Conservation (phyloP, 2,888 invertebrate species). For the Thysanoteuthis rhombus region DNA sequence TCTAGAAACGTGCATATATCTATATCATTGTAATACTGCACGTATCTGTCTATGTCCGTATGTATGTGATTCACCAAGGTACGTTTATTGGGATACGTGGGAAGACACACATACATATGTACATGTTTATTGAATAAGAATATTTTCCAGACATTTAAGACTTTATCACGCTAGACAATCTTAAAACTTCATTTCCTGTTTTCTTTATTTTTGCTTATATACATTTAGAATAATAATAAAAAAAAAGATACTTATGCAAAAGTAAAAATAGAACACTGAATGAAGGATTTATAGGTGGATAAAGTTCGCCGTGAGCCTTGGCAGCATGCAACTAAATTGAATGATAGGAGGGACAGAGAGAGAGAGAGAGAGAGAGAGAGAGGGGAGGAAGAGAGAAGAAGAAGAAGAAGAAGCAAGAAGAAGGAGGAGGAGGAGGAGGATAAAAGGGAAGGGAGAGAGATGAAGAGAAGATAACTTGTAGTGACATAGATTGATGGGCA, state of each 20-base stretch:
- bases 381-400: too few relatives aligned
- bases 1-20: not conserved
- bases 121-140: not conserved
- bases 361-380: not conserved
- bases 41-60: not conserved
- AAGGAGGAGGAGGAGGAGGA: not conserved
- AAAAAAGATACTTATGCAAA: not conserved
- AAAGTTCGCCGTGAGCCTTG: not conserved
- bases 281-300: not conserved
- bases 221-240: not conserved
- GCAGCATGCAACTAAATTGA: not conserved
- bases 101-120: not conserved
- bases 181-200: not conserved
- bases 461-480: not conserved
- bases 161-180: conserved; percentile 12
- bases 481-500: not conserved
- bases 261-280: not conserved
- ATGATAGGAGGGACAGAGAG: not conserved
- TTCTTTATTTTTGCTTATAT: not conserved
- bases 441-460: not conserved
- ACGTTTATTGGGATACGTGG: not conserved
- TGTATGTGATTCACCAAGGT: not conserved
- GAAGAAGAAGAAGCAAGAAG: not conserved
- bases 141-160: not conserved
- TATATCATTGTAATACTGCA: not conserved